Evolutionary conservation across 37 sponge, comb jelly and placozoan genomes (phyloP).

Genomic region (Dysidea cf. avara): DNA sequence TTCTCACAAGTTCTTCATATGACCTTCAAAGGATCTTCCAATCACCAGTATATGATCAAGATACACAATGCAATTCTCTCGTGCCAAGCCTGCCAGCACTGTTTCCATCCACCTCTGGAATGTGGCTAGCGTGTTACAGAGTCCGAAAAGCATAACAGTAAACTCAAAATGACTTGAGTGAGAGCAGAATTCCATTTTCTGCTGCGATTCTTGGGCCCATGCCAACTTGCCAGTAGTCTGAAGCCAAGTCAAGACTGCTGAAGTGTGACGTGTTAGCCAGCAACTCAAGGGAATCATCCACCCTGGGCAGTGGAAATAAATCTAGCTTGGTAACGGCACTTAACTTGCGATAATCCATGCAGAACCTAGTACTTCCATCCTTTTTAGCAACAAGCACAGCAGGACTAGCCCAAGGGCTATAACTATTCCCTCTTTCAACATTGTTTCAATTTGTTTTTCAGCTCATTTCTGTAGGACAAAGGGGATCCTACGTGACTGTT

Average conservation of each 20-base stretch:
- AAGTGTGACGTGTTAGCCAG: not conserved
- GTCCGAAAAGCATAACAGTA: slow-evolving; percentile 12
- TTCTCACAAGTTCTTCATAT: too few relatives aligned
- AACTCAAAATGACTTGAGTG: slow-evolving; percentile 2
- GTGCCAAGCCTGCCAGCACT: too few relatives aligned
- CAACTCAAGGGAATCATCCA: slow-evolving; percentile 6
- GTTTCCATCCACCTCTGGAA: too few relatives aligned
- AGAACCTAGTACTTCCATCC: not conserved
- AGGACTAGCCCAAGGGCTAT: too few relatives aligned
- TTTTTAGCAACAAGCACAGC: not conserved
- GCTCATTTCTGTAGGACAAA: not conserved
- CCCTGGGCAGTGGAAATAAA: not conserved
- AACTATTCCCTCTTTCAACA: too few relatives aligned
- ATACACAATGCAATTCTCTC: too few relatives aligned
- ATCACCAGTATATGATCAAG: too few relatives aligned
- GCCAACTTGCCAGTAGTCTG: slow-evolving; percentile 8
- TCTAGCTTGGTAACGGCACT: slow-evolving; percentile 8
- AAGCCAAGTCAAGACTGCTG: slow-evolving; percentile 5
- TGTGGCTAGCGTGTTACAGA: not conserved
- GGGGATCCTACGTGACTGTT: not conserved
- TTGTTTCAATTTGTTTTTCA: not conserved
- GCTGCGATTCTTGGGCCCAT: not conserved
- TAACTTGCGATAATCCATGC: slow-evolving; percentile 1
- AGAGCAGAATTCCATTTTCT: slow-evolving; percentile 7
- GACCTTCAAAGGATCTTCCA: too few relatives aligned